Percentiles rank a stretch among this genome's conserved stretches.
Evolutionary conservation across 2,888 invertebrate species (phyloP).

Genomic region (Mesochorus sp.): DNA sequence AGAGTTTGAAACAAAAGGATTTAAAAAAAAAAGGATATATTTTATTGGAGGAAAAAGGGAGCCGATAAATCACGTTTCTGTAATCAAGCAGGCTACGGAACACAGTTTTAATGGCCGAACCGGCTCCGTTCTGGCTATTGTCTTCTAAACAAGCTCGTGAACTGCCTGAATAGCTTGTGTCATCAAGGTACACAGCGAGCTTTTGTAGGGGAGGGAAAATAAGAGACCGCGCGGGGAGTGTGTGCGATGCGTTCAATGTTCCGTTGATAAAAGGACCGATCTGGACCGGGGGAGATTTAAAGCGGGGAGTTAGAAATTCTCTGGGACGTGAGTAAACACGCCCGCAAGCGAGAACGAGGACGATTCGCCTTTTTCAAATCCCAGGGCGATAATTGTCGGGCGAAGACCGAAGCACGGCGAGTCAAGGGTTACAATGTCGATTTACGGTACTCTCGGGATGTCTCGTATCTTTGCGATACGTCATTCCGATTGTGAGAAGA

Average conservation of each 20-base stretch:
- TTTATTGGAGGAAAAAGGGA: too few relatives aligned
- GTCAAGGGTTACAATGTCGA: conserved; percentile 67
- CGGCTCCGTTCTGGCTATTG: conserved; percentile 1
- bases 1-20: too few relatives aligned
- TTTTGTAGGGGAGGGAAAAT: conserved; percentile 4
- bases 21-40: too few relatives aligned
- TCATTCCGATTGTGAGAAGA: conserved; percentile 62
- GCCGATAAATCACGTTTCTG: too few relatives aligned
- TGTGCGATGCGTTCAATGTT: conserved; percentile 33
- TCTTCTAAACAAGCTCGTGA: conserved; percentile 60
- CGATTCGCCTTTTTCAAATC: conserved; percentile 66
- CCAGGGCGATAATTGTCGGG: conserved; percentile 68
- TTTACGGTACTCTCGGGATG: conserved; percentile 68
- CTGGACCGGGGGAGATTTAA: conserved; percentile 36
- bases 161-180: conserved; percentile 63
- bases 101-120: not conserved
- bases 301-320: conserved; percentile 2
- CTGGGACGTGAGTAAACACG: conserved; percentile 38
- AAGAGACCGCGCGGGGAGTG: conserved; percentile 23
- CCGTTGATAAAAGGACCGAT: conserved; percentile 41
- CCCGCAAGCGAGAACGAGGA: conserved; percentile 25
- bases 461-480: conserved; percentile 64
- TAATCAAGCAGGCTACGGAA: not conserved
- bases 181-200: conserved; percentile 20
- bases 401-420: conserved; percentile 59